Conservation (phyloP, 2,797 vertebrate species). For the Anguilla megastoma region DNA sequence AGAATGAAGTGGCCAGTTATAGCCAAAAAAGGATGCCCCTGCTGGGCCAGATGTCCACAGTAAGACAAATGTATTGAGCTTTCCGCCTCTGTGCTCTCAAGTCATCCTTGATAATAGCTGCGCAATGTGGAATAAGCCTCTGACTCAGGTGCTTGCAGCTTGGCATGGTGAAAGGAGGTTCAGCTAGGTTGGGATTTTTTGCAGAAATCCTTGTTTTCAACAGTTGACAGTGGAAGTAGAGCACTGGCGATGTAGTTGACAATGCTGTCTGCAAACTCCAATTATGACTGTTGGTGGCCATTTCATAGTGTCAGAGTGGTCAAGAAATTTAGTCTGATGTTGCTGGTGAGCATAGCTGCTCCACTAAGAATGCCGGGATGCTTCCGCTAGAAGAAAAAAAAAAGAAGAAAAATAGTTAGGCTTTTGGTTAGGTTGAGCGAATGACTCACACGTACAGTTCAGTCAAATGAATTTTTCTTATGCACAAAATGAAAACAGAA, state of each 20-base stretch:
- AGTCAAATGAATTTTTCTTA: no score
- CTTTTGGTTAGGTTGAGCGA: neutral
- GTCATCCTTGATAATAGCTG: neutral
- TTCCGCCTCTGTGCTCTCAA: neutral
- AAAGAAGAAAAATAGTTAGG: neutral
- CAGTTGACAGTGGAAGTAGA: neutral
- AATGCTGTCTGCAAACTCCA: neutral
- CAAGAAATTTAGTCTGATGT: neutral
- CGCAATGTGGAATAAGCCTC: neutral
- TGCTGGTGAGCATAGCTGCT: constrained; percentile 1
- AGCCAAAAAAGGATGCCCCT: no score
- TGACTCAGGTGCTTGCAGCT: neutral
- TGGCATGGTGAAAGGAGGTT: neutral
- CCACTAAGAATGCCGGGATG: neutral
- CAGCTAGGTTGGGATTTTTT: neutral
- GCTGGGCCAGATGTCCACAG: neutral
- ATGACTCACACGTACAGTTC: neutral
- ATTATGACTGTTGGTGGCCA: neutral
- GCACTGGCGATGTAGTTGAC: neutral
- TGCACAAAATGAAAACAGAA: no score
- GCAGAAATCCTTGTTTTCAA: neutral
- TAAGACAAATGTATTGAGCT: neutral
- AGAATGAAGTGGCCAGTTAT: neutral
- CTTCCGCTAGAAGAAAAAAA: neutral
- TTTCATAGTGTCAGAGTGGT: neutral